Conservation (phyloP, 2,888 invertebrate genomes). For the Phlogophora meticulosa region DNA sequence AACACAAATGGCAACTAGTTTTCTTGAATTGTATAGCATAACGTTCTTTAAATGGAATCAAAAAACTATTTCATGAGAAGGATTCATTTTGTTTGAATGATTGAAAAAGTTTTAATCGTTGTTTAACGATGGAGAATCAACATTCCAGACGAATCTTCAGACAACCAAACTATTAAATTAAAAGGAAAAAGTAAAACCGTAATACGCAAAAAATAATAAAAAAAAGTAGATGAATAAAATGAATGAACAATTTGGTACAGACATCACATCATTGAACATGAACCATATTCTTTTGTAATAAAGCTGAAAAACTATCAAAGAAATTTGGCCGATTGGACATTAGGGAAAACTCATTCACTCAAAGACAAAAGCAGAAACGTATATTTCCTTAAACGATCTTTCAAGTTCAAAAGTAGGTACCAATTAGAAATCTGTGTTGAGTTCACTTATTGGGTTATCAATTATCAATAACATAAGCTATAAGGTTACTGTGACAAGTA, state of each 20-base stretch:
- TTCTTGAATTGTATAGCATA: neutral
- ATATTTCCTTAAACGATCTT: neutral
- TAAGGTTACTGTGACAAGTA: slow-evolving; percentile 8
- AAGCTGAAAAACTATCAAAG: no score
- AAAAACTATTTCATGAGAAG: neutral
- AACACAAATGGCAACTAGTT: neutral
- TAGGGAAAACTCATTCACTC: no score
- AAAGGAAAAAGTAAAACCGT: neutral
- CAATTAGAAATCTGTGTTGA: neutral
- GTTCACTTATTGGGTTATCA: slow-evolving; percentile 30
- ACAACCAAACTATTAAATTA: neutral
- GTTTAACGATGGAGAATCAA: neutral
- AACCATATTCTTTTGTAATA: no score
- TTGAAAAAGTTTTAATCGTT: neutral
- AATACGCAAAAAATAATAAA: neutral
- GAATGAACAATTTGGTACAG: slow-evolving; percentile 7
- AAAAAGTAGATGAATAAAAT: slow-evolving; percentile 5
- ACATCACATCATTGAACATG: no score
- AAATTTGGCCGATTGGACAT: no score
- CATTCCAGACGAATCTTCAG: slow-evolving; percentile 4
- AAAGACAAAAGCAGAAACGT: neutral
- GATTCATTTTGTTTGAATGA: neutral
- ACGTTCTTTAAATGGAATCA: no score
- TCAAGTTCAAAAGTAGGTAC: slow-evolving; percentile 19
- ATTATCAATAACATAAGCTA: slow-evolving; percentile 19